phyloP scores from a whole-genome alignment of 2,797 vertebrate species.

The Pelobates cultripes region DNA sequence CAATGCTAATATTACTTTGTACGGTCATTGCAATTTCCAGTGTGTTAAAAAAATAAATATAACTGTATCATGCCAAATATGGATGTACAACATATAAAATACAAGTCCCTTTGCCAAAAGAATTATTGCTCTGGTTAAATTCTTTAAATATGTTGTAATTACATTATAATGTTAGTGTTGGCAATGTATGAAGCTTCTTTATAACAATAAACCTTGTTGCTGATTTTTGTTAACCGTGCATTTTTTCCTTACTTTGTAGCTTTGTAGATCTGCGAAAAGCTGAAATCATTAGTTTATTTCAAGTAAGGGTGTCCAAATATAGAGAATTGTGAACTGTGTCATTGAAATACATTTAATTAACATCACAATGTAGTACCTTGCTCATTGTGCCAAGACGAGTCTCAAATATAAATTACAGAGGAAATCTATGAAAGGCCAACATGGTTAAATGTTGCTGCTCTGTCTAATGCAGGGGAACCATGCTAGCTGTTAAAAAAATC shows the following conservation, averaged over 20 bases:
- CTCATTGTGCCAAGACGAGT: no score
- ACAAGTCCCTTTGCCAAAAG: background rate
- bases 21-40: background rate
- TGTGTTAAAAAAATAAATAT: constrained; percentile 7
- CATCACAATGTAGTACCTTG: no score
- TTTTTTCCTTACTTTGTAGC: background rate
- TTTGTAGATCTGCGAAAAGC: no score
- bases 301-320: no score
- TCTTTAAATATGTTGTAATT: background rate
- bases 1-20: background rate
- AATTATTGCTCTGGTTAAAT: constrained; percentile 2
- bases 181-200: background rate
- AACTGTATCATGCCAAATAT: constrained; percentile 1
- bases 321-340: no score
- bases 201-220: constrained; percentile 3
- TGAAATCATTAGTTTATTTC: no score
- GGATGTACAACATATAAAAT: background rate
- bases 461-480: no score
- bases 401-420: no score
- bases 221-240: background rate
- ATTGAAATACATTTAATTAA: no score
- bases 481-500: no score
- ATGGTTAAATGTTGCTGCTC: no score
- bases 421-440: no score
- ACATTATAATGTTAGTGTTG: background rate